Percentiles rank a stretch among this genome's conserved stretches.
phyloP scores from a whole-genome alignment of 35 echinoderm and acorn worm species.

The Apostichopus parvimensis region DNA sequence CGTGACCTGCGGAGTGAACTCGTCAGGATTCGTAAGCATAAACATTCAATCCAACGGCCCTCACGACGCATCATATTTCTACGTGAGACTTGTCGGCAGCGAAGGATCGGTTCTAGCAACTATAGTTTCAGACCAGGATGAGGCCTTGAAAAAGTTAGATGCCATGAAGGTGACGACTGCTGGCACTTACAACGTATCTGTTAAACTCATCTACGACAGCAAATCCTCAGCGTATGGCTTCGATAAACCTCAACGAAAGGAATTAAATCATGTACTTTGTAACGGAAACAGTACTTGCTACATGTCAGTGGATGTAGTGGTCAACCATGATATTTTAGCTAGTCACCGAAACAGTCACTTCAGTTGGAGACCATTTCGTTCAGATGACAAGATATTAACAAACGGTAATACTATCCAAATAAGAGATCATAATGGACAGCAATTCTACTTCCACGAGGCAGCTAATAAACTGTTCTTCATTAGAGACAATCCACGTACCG shows the following conservation, averaged over 20 bases:
- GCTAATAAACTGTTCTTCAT: not conserved
- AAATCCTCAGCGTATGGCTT: slow-evolving; percentile 28
- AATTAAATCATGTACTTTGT: slow-evolving; percentile 1
- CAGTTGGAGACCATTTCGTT: not conserved
- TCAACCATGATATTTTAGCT: not conserved
- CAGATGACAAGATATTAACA: not conserved
- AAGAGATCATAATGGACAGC: not conserved
- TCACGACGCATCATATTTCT: slow-evolving; percentile 16
- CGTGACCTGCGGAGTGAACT: not conserved
- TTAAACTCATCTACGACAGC: not conserved
- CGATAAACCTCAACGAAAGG: slow-evolving; percentile 9
- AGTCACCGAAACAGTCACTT: not conserved
- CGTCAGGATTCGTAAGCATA: not conserved
- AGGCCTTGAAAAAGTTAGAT: not conserved
- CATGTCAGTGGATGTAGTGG: not conserved
- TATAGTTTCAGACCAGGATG: slow-evolving; percentile 14
- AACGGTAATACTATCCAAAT: not conserved
- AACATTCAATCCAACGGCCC: not conserved
- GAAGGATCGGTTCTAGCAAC: not conserved
- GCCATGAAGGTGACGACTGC: not conserved
- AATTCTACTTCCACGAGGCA: not conserved
- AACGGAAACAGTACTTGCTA: not conserved
- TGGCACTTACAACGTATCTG: not conserved
- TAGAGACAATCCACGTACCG: not conserved
- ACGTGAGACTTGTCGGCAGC: not conserved